Percentiles rank a stretch among this genome's conserved stretches.
Evolutionary conservation across 2,888 invertebrate species (phyloP).

Genomic region (Panorpa germanica): DNA sequence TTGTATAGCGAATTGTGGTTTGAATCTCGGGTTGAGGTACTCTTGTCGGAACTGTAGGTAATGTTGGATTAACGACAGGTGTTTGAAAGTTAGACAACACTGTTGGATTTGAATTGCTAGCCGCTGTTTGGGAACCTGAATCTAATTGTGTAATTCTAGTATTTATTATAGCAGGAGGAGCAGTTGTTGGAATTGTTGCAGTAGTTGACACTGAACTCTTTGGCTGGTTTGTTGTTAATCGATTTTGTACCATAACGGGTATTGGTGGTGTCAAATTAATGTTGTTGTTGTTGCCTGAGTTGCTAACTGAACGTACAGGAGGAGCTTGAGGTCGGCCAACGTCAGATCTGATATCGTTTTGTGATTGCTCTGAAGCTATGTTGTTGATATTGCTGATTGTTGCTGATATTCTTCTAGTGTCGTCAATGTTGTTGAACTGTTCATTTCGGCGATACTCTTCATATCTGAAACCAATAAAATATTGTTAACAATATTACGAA

Average conservation of each 20-base stretch:
- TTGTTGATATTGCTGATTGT: neutral
- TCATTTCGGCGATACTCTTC: conserved; percentile 15
- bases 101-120: conserved; percentile 9
- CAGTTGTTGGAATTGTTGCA: conserved; percentile 5
- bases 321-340: too few species aligned
- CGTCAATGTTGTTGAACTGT: conserved; percentile 15
- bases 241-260: too few species aligned
- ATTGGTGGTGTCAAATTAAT: too few species aligned
- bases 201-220: conserved; percentile 9
- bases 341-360: too few species aligned
- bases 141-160: conserved; percentile 2
- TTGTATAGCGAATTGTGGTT: too few species aligned
- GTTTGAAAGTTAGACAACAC: conserved; percentile 8
- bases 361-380: neutral
- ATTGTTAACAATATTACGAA: too few species aligned
- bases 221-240: conserved; percentile 10
- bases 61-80: conserved; percentile 14
- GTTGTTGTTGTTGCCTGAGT: too few species aligned
- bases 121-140: conserved; percentile 9
- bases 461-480: too few species aligned
- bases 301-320: too few species aligned
- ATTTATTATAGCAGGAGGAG: conserved; percentile 8
- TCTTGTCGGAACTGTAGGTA: too few species aligned
- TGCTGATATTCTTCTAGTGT: neutral
- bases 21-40: too few species aligned